Conservation (phyloP, 1,140 invertebrate species). For the Drosophila prosaltans region DNA sequence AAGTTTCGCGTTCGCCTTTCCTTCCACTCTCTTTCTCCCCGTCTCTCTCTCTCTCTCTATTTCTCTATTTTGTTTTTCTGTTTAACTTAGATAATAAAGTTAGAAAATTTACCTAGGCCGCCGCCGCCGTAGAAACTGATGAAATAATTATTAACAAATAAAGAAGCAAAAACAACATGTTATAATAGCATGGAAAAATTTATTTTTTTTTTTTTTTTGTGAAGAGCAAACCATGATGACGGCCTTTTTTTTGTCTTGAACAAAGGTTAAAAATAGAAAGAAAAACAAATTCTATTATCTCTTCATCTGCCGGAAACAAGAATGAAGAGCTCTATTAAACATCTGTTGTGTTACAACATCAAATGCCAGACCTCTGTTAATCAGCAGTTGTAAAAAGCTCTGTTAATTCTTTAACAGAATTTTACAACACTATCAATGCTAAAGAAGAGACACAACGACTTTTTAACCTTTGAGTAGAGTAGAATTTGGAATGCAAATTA, state of each 20-base stretch:
- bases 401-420: too few species aligned
- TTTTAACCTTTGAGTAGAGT: too few species aligned
- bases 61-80: conserved; percentile 30
- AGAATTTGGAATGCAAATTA: too few species aligned
- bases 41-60: conserved; percentile 14
- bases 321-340: too few species aligned
- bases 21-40: not conserved
- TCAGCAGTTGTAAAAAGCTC: too few species aligned
- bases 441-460: too few species aligned
- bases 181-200: conserved; percentile 73
- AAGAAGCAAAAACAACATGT: conserved; percentile 35
- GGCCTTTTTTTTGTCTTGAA: conserved; percentile 58
- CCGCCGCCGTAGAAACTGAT: conserved; percentile 32
- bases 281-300: conserved; percentile 1
- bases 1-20: conserved; percentile 32
- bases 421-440: too few species aligned
- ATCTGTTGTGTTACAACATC: too few species aligned
- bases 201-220: conserved; percentile 19
- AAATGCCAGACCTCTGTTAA: too few species aligned
- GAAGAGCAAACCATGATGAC: not conserved
- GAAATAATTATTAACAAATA: conserved; percentile 46
- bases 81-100: conserved; percentile 70
- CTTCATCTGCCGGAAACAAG: too few species aligned
- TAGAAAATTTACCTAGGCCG: conserved; percentile 54
- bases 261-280: conserved; percentile 3